Base-by-base conservation (phyloP, 2,888 invertebrate genomes). In the Cheilosia variabilis region DNA sequence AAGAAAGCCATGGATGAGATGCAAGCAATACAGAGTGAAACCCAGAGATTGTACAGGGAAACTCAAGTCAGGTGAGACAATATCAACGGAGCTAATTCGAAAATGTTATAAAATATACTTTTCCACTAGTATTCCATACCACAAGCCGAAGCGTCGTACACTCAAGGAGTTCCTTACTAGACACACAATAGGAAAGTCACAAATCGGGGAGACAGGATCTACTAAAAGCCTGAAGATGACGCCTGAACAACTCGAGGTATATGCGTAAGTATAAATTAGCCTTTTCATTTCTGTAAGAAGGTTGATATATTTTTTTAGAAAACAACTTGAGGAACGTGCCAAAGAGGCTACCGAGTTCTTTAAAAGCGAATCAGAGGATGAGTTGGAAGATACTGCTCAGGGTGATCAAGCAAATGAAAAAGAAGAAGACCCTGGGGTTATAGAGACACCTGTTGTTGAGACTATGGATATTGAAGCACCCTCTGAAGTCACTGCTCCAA, bases 1-100 rank as follows among this genome's bases (percentile, higher is more conserved):
- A 95, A 95, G 90, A 93, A 94, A 90, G 95, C 95, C 37, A 93
- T 94, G 89, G 94, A 95, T 88, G 95, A 95, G 79, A 95, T 95
- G 93, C 94, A 95, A 88, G 94, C 96, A 89, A 96, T 98, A 86
- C 95, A 95, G 89, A 96, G 97, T 91, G 97, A 97, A 92, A 96
- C 96, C 0, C 97, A 98, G 91, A 93, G 97, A 72, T 93, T 97
- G 93, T 90, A 96, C 10, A 93, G 98, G 88, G 96, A 97, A 90
- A 95, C 95, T 19, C 93, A 94, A 78, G 93, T 97, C 19, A 90
- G 88, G 90, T 89, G 87, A 81, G 4, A 19, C 10, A 17, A 31
- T 45, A 17, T 60, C 52, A 2, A 31, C 10, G 1, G 13, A 10
- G 17, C 13, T 57, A 43, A 3, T 55, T 53, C 55, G 10, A 13